These are phyloP conservation scores for Drosophila macrospina DNA, from an alignment of 2,888 invertebrate genomes.

Conservation along the genomic window DNA sequence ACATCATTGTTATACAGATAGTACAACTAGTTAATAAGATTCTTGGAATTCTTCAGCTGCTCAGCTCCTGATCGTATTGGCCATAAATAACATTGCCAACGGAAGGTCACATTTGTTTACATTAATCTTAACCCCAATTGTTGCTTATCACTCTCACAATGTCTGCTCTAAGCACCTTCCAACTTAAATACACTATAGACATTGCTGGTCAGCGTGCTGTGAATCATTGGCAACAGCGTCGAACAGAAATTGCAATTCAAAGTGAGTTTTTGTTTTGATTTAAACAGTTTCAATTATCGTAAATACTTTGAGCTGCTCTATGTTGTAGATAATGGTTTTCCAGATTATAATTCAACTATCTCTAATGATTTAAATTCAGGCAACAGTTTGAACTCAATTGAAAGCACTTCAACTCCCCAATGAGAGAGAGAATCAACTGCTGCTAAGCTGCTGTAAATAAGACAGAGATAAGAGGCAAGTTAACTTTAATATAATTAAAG, in stretches of 20 bases:
- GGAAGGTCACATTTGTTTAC: constrained; percentile 19
- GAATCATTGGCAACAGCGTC: constrained; percentile 27
- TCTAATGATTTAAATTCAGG: too few relatives aligned
- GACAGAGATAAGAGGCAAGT: background rate
- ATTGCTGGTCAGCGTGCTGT: constrained; percentile 10
- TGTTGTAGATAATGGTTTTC: background rate
- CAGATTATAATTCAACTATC: background rate
- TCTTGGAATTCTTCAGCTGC: background rate
- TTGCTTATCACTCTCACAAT: too few relatives aligned
- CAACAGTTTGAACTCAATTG: too few relatives aligned
- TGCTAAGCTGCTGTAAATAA: background rate
- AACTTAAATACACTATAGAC: constrained; percentile 1
- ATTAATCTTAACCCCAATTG: constrained; percentile 6
- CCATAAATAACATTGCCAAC: constrained; percentile 3
- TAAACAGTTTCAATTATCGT: background rate
- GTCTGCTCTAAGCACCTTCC: too few relatives aligned
- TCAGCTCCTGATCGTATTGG: background rate
- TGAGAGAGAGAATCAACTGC: too few relatives aligned
- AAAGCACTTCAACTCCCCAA: too few relatives aligned
- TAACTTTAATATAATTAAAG: background rate
- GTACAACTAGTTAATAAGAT: background rate
- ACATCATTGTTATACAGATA: constrained; percentile 5
- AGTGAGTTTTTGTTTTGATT: constrained; percentile 8
- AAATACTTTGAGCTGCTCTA: background rate
- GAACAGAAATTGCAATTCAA: constrained; percentile 17